Percentiles rank a stretch among this genome's conserved stretches.
Conservation (phyloP, 2,888 invertebrate genomes). For the Mayetiola destructor region DNA sequence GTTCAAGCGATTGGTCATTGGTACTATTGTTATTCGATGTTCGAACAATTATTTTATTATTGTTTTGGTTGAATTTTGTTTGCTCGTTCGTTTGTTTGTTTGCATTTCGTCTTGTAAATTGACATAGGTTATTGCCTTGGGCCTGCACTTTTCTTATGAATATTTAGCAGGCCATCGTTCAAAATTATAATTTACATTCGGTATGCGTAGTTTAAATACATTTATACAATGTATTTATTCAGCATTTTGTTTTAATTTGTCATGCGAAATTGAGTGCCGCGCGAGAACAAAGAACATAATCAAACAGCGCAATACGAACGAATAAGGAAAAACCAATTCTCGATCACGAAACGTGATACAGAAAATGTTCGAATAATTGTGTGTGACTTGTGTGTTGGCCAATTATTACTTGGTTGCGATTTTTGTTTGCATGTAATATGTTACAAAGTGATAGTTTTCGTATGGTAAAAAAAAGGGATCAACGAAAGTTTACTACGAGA, state of each 20-base stretch:
- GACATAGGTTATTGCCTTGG: constrained; percentile 3
- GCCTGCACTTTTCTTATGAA: neutral
- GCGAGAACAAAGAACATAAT: no score
- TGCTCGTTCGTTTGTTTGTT: neutral
- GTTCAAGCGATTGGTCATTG: no score
- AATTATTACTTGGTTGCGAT: constrained; percentile 4
- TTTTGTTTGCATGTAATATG: neutral
- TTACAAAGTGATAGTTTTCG: no score
- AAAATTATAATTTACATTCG: neutral
- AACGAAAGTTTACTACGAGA: neutral
- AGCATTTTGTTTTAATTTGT: neutral
- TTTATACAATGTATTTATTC: no score
- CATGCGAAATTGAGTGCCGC: neutral
- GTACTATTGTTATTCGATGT: no score
- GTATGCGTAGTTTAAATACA: neutral
- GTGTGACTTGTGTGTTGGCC: neutral
- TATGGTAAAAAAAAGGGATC: no score
- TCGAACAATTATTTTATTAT: no score
- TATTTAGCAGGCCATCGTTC: no score
- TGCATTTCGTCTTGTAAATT: neutral
- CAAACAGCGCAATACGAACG: neutral
- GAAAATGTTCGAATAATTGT: neutral
- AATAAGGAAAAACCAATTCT: neutral
- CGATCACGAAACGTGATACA: neutral
- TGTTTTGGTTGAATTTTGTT: no score